Evolutionary conservation across 1,140 invertebrate species (phyloP).

Genomic region (Diprion similis): DNA sequence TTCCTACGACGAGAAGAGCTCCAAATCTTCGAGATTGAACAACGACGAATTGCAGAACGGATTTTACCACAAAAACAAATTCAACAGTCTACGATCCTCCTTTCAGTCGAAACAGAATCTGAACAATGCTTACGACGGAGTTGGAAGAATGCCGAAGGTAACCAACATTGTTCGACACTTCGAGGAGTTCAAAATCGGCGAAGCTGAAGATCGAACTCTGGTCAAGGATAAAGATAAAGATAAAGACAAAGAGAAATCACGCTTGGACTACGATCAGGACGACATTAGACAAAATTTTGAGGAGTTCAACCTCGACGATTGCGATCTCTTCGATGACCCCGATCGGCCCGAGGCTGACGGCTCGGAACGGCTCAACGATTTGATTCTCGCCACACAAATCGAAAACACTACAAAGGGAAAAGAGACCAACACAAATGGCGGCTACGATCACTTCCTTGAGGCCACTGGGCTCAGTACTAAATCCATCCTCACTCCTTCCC

Average conservation of each 20-base stretch:
- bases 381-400: constrained; percentile 34
- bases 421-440: constrained; percentile 34
- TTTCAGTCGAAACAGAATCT: constrained; percentile 37
- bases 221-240: constrained; percentile 16
- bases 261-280: constrained; percentile 32
- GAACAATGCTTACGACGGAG: constrained; percentile 23
- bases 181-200: constrained; percentile 59
- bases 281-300: constrained; percentile 80
- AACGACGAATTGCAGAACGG: constrained; percentile 20
- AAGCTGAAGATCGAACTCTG: constrained; percentile 35
- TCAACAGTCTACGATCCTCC: constrained; percentile 42
- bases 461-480: constrained; percentile 82
- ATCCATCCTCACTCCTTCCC: constrained; percentile 76
- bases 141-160: constrained; percentile 36
- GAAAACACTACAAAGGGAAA: constrained; percentile 36
- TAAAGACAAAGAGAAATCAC: constrained; percentile 32
- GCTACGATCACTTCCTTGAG: constrained; percentile 79
- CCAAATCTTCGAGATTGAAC: constrained; percentile 26
- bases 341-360: constrained; percentile 66
- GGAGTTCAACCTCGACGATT: constrained; percentile 80
- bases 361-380: constrained; percentile 63
- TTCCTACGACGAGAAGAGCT: constrained; percentile 42
- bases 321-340: constrained; percentile 71
- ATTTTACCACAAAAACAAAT: constrained; percentile 40
- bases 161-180: constrained; percentile 54